Base-by-base conservation (phyloP, 1,140 invertebrate genomes). In the Physella acuta region DNA sequence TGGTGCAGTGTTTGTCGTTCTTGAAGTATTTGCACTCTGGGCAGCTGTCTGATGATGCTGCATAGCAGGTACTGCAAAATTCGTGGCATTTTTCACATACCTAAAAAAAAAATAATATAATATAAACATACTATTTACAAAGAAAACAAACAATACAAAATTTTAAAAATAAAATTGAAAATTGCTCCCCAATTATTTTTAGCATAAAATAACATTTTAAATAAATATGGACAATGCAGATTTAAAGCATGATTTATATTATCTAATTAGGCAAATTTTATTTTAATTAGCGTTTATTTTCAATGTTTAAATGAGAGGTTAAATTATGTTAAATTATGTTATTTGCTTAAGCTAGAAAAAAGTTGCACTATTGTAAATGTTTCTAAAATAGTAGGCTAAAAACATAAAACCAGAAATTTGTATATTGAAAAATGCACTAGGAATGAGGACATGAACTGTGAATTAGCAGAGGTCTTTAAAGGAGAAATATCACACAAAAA, bases 1-100 rank as follows among this genome's bases (percentile, higher is more conserved):
- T 85, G 0, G 95, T 91, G 81, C 96, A 98, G 34, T 63, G 33
- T 14, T 71, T 59, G 20, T 51, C 53, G n/a, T 56, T 51, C 2
- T 53, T 14, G 71, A 63, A 81, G 68, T 78, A 76, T 14, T 59
- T 58, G 73, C 83, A 85, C 17, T 71, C 59, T 1, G 44, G 70
- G 70, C 83, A 85, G 64, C 75, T 52, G 30, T 1, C 3, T 51
- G 62, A 53, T 64, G 16, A 76, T 1, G 73, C 94, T 4, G 91
- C 92, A 44, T 90, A 92, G 83, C 95, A 98, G 52, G 91, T 91
- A 72, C 92, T 91, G 80, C 95, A 98, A 17, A 92, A 88, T 0
- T 92, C 90, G 87, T 98, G 93, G 81, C 96, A 98, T 79, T 91
- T 73, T 30, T 75, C 75, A 75, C 82, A 84, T 2, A 80, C 66